Evolutionary conservation across 2,113 vertebrate genomes (phyloP).

Genomic region (Corythoichthys intestinalis): DNA sequence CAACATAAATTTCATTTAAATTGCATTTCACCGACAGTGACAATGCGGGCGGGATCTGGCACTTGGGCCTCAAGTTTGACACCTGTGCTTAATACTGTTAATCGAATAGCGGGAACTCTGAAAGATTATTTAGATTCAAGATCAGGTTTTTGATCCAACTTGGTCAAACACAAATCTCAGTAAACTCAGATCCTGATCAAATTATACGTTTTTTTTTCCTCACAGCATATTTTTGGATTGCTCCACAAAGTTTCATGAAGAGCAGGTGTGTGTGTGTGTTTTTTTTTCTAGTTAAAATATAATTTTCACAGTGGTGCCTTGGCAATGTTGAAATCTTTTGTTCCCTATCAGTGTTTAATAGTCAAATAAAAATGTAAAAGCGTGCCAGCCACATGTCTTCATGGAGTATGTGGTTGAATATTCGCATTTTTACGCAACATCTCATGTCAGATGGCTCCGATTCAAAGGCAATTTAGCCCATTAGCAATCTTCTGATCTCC

Average conservation of each 20-base stretch:
- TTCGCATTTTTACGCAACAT: background rate
- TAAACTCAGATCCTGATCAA: background rate
- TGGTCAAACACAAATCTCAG: too few relatives aligned
- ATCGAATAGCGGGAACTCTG: too few relatives aligned
- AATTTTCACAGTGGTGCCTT: background rate
- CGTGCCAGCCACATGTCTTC: background rate
- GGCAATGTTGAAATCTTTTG: background rate
- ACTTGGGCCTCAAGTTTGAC: too few relatives aligned
- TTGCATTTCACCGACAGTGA: too few relatives aligned
- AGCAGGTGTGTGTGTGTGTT: background rate
- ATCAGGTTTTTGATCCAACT: background rate
- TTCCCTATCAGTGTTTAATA: background rate
- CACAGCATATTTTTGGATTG: background rate
- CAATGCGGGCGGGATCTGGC: too few relatives aligned
- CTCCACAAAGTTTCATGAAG: background rate
- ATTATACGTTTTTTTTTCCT: background rate
- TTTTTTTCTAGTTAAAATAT: background rate
- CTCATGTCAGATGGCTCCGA: conserved; percentile 12
- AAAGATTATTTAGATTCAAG: background rate
- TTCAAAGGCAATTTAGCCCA: conserved; percentile 19
- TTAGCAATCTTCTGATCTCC: conserved; percentile 51
- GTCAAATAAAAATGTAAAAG: background rate
- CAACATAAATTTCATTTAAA: too few relatives aligned
- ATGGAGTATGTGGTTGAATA: background rate
- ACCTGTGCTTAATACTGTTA: too few relatives aligned